Base-by-base conservation (phyloP, 2,113 vertebrate genomes). In the Calyptommatus sinebrachiatus region DNA sequence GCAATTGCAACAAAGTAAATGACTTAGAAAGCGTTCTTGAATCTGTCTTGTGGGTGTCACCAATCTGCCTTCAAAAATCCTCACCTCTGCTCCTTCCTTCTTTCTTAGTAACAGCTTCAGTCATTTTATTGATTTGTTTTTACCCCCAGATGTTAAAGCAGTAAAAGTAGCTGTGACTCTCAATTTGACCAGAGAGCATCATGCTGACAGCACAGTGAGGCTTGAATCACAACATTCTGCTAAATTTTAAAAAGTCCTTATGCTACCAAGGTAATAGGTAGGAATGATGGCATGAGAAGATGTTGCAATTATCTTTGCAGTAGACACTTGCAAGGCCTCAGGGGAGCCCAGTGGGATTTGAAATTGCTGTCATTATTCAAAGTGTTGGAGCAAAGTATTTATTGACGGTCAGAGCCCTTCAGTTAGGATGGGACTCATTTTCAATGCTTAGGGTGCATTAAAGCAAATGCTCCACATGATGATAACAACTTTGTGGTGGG, bases 81-180 rank as follows among this genome's bases (percentile, higher is more conserved):
- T 89, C 78, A 86, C 46, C 50, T 88, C 3, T 84, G n/a, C 77
- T 65, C 26, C 67, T 73, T 85, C 65, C 7, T 83, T 85, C 78
- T 90, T 86, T 88, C 68, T 86, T 78, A 75, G 77, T 86, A 91
- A 80, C 72, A 87, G 60, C 74, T 69, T 90, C 77, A 77, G 80
- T 86, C 85, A 84, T 48, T 78, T 88, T 86, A 90, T 89, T 80
- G 79, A 86, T 86, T 90, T 87, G 74, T 5, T 88, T 90, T 88
- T 69, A 84, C 41, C 35, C 73, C 48, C 24, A 74, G 62, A 75
- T 88, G 88, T 89, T 90, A 75, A 83, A 86, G 61, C 57, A 79
- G 73, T 78, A 79, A 68, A 84, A 81, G 74, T 60, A 82, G 80
- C 60, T 82, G 81, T 85, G 82, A 84, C 65, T 89, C 76, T 31